These are phyloP conservation scores for Drosophila seguyi DNA, from an alignment of 1,140 invertebrate species.

Conservation along the genomic window DNA sequence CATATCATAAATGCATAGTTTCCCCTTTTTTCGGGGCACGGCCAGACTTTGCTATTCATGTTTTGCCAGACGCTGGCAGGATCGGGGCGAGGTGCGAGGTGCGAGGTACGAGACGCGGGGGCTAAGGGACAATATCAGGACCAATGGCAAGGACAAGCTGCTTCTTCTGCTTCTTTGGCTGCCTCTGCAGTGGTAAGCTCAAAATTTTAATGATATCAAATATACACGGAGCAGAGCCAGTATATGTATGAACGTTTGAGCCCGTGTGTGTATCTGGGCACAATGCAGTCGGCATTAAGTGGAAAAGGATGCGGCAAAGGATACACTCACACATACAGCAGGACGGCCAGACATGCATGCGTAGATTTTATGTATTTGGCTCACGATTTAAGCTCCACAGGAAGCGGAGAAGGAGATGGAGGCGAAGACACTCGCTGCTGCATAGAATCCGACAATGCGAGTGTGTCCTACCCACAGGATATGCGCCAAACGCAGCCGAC, in stretches of 20 bases:
- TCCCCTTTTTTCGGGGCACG: slow-evolving; percentile 20
- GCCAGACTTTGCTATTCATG: slow-evolving; percentile 54
- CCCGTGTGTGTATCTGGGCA: slow-evolving; percentile 27
- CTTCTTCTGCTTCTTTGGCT: slow-evolving; percentile 36
- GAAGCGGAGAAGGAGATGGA: slow-evolving; percentile 4
- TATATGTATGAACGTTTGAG: not conserved
- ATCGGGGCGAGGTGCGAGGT: slow-evolving; percentile 9
- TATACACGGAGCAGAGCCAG: slow-evolving; percentile 28
- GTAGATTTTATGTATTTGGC: slow-evolving; percentile 78
- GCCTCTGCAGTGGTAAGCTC: slow-evolving; percentile 55
- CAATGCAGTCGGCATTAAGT: slow-evolving; percentile 66
- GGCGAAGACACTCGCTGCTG: slow-evolving; percentile 66
- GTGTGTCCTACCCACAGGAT: slow-evolving; percentile 71
- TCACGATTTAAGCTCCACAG: slow-evolving; percentile 67
- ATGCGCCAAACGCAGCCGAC: slow-evolving; percentile 67
- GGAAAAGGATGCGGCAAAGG: slow-evolving; percentile 65
- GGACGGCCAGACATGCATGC: slow-evolving; percentile 39
- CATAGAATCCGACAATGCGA: slow-evolving; percentile 69
- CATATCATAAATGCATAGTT: slow-evolving; percentile 54
- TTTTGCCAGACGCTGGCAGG: slow-evolving; percentile 49
- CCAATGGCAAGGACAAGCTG: slow-evolving; percentile 68
- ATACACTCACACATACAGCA: slow-evolving; percentile 20
- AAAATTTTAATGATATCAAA: slow-evolving; percentile 77
- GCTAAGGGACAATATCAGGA: slow-evolving; percentile 40
- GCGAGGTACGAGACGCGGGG: not conserved